These are phyloP conservation scores for Campopleginae sp. DNA, from an alignment of 2,888 invertebrate genomes.

Conservation along the genomic window DNA sequence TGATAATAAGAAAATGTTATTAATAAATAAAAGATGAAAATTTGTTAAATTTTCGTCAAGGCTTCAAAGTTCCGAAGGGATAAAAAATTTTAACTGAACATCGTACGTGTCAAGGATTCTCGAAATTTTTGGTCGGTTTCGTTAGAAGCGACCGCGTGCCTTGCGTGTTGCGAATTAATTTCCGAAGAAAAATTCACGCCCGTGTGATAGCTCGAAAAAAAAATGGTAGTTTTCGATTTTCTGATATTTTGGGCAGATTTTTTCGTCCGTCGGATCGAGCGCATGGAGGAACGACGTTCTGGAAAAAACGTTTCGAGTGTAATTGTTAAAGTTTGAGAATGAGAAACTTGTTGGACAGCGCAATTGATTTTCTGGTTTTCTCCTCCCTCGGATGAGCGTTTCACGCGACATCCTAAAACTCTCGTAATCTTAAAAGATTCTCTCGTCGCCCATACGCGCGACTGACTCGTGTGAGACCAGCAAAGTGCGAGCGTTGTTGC, in stretches of 20 bases:
- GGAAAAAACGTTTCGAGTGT: not conserved
- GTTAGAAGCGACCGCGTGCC: slow-evolving; percentile 54
- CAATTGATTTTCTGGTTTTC: not conserved
- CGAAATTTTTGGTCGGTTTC: slow-evolving; percentile 44
- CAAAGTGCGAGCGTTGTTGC: not conserved
- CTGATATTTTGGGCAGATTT: slow-evolving; percentile 24
- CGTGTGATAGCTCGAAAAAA: not conserved
- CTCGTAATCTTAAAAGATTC: not conserved
- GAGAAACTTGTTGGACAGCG: slow-evolving; percentile 11
- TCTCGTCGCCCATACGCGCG: not conserved
- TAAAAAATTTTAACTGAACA: not conserved
- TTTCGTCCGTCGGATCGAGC: slow-evolving; percentile 8
- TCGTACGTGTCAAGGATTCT: not conserved
- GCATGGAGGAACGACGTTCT: slow-evolving; percentile 7
- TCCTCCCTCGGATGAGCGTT: slow-evolving; percentile 37
- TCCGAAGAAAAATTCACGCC: not conserved
- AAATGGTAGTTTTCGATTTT: slow-evolving; percentile 24
- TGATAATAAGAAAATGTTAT: not conserved
- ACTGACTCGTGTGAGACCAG: slow-evolving; percentile 1
- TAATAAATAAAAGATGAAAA: not conserved
- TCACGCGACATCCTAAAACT: slow-evolving; percentile 47
- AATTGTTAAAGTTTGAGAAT: slow-evolving; percentile 9
- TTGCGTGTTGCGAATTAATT: slow-evolving; percentile 61
- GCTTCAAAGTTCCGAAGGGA: not conserved
- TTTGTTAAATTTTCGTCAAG: not conserved